Base-by-base conservation (phyloP, 2,113 vertebrate species). In the Paradoxurus hermaphroditus region DNA sequence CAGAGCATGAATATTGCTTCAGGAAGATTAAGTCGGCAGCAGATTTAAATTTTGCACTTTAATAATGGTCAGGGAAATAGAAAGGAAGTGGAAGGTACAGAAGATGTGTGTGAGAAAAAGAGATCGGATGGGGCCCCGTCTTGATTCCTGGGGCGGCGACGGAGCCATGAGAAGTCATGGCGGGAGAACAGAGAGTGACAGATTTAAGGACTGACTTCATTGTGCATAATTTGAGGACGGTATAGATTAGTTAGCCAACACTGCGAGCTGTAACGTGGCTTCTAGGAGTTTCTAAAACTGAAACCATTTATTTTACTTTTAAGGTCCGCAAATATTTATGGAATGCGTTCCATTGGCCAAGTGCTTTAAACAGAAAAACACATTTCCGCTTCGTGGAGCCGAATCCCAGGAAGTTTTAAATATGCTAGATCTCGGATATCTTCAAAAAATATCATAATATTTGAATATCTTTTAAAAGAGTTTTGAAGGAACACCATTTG, bases 231-330 rank as follows among this genome's bases (percentile, higher is more conserved):
- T n/a, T 65, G 73, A 96, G 53, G n/a, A 62, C 84, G 39, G 41
- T 70, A 49, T 51, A 29, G 21, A 53, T 81, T 63, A 79, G 12
- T 86, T 91, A 68, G 25, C 39, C 59, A 56, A 56, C 25, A 44
- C 39, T 27, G 19, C 65, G 4, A 94, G 41, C 10, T 15, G 13
- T 27, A 6, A 34, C 4, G 5, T 79, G 36, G 18, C 16, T 90
- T 93, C 83, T 41, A 53, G 34, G 89, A 93, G 31, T 59, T 53
- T 21, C 67, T 68, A 94, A 77, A 96, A 81, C 31, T 63, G 15
- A 86, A 91, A 18, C 15, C 29, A 75, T 39, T 63, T 31, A 41
- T 89, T 84, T 84, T 77, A 34, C 39, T 93, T 79, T 86, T 67
- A 93, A 9, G 41, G 11, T 62, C 31, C 56, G 25, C 16, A 46